A percentile compares a stretch with the other conserved stretches of the same genome.
Evolutionary conservation across 2,113 vertebrate species (phyloP).

Genomic region (Chinchilla lanigera): DNA sequence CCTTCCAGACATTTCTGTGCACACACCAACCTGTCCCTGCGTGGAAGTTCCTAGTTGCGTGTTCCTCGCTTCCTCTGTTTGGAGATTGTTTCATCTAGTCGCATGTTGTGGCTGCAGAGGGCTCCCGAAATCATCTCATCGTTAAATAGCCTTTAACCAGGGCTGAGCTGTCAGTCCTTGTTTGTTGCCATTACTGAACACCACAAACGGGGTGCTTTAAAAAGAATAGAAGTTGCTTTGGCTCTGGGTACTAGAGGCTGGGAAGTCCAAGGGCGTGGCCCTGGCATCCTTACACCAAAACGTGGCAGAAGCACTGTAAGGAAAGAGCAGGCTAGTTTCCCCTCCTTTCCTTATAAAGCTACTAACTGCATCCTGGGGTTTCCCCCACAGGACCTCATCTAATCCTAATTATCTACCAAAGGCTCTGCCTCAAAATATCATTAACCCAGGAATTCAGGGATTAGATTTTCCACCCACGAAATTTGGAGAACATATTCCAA

Average conservation of each 20-base stretch:
- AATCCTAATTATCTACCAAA: background rate
- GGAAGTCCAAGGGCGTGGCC: background rate
- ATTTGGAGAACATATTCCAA: background rate
- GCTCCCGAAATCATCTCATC: background rate
- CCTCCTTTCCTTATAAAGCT: background rate
- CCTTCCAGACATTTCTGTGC: background rate
- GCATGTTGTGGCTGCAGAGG: background rate
- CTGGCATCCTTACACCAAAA: too few species aligned
- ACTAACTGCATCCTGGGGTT: background rate
- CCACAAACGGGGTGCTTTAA: background rate
- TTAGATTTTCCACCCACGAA: background rate
- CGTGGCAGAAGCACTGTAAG: fast-evolving
- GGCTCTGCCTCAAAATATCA: background rate
- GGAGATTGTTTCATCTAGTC: background rate
- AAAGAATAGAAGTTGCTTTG: background rate
- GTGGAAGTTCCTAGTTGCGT: fast-evolving
- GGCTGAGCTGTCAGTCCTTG: background rate
- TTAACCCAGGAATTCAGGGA: too few species aligned
- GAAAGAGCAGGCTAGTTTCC: background rate
- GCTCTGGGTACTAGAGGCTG: background rate
- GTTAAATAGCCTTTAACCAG: background rate
- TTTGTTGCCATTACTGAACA: background rate
- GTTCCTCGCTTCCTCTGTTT: background rate
- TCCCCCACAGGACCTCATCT: background rate
- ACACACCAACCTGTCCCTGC: background rate